A percentile compares a stretch with the other conserved stretches of the same genome.
Conservation (phyloP, 2,888 invertebrate species). For the Unio delphinus region DNA sequence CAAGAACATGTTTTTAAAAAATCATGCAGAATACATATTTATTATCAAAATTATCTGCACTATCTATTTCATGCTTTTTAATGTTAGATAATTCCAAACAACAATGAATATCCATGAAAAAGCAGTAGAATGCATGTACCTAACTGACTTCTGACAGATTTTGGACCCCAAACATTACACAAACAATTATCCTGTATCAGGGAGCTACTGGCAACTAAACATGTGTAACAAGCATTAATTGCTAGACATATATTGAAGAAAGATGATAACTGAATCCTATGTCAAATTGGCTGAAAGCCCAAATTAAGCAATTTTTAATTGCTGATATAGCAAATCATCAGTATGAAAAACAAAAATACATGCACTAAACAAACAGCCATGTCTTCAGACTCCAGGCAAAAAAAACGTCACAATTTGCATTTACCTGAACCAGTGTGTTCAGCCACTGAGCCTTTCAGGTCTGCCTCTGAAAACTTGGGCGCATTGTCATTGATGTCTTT, state of each 20-base stretch:
- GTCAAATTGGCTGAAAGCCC: background rate
- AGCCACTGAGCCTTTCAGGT: conserved; percentile 79
- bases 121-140: background rate
- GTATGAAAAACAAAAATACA: background rate
- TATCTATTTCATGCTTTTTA: too few species aligned
- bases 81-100: too few species aligned
- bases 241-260: background rate
- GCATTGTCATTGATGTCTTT: conserved; percentile 98
- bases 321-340: background rate
- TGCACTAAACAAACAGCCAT: too few species aligned
- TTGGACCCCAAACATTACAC: background rate
- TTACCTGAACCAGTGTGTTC: conserved; percentile 92
- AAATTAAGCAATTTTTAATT: background rate
- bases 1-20: background rate
- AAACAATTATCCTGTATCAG: background rate
- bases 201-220: too few species aligned
- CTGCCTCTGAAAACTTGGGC: conserved; percentile 81
- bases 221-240: background rate
- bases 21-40: background rate
- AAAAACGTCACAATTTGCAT: conserved; percentile 1
- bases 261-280: too few species aligned
- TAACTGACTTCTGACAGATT: conserved; percentile 5
- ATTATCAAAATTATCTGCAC: background rate
- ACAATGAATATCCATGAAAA: too few species aligned
- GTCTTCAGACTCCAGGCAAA: too few species aligned